Evolutionary conservation across 2,113 vertebrate species (phyloP).

Genomic region (Columba janthina): DNA sequence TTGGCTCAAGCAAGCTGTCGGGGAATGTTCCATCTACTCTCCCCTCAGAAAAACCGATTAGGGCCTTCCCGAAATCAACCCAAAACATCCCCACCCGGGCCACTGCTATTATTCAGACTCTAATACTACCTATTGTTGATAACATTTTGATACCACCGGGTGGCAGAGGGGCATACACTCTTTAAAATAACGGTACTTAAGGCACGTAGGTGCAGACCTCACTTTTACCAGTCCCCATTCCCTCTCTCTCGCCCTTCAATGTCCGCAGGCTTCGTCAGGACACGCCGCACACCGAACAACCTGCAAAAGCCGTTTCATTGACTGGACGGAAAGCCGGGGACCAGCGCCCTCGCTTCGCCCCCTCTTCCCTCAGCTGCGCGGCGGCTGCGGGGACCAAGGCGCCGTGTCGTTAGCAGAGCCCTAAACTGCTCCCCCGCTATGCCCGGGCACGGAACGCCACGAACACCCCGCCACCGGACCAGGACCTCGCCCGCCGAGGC

Average conservation of each 20-base stretch:
- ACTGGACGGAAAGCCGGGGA: rapidly evolving
- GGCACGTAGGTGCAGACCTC: not conserved
- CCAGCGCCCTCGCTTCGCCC: not conserved
- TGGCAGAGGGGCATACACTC: not conserved
- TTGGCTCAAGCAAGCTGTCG: not conserved
- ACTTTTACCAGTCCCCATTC: rapidly evolving
- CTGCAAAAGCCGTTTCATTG: rapidly evolving
- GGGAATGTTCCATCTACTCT: not conserved
- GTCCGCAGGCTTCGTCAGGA: rapidly evolving
- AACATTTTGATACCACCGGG: not conserved
- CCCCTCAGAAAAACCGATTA: not conserved
- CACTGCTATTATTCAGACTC: not conserved
- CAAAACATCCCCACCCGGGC: not conserved
- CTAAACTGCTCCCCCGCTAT: no score
- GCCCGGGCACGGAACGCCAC: not conserved
- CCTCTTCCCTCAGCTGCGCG: not conserved
- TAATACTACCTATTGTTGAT: not conserved
- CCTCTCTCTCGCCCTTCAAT: rapidly evolving
- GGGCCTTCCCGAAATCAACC: not conserved
- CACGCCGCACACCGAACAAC: rapidly evolving
- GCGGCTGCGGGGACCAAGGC: not conserved
- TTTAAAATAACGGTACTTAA: rapidly evolving
- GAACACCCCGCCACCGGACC: not conserved
- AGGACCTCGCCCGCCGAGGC: no score
- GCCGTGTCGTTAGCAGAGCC: not conserved